Percentiles rank a stretch among this genome's conserved stretches.
Conservation (phyloP, 2,113 vertebrate species). For the Oriolus oriolus region DNA sequence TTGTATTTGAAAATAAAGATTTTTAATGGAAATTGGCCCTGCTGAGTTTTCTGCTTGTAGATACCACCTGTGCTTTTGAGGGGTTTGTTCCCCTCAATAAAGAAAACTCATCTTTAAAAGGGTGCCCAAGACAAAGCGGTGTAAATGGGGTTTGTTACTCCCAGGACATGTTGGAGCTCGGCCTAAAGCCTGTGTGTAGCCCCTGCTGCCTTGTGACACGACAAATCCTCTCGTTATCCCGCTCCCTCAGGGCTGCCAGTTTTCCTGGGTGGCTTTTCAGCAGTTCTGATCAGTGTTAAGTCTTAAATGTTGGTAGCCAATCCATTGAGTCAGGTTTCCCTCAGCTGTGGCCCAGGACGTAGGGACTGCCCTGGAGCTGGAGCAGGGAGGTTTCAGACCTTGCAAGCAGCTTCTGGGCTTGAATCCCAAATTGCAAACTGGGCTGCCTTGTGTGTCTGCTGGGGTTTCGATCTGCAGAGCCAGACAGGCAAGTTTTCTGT, state of each 20-base stretch:
- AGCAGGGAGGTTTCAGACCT: neutral
- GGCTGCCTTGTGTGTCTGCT: neutral
- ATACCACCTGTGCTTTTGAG: neutral
- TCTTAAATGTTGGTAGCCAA: neutral
- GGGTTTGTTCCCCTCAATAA: neutral
- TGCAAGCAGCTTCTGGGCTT: neutral
- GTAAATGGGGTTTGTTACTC: neutral
- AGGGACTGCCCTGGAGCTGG: neutral
- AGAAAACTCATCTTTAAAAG: conserved; percentile 9
- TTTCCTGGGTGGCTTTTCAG: neutral
- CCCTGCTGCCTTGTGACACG: neutral
- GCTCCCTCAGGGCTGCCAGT: neutral
- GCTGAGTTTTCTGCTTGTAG: conserved; percentile 38
- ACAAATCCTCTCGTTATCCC: neutral
- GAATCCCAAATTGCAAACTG: neutral
- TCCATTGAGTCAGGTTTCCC: neutral
- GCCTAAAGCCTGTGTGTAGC: neutral
- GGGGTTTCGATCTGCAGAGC: conserved; percentile 13
- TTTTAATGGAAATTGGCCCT: conserved; percentile 46
- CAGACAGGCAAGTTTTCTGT: neutral
- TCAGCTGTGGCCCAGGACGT: neutral
- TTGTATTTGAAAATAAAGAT: conserved; percentile 67
- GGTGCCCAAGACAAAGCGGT: neutral
- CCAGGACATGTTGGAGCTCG: neutral
- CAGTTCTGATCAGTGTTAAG: neutral